These are phyloP conservation scores for Hyles vespertilio DNA, from an alignment of 1,140 invertebrate species.

Conservation along the genomic window DNA sequence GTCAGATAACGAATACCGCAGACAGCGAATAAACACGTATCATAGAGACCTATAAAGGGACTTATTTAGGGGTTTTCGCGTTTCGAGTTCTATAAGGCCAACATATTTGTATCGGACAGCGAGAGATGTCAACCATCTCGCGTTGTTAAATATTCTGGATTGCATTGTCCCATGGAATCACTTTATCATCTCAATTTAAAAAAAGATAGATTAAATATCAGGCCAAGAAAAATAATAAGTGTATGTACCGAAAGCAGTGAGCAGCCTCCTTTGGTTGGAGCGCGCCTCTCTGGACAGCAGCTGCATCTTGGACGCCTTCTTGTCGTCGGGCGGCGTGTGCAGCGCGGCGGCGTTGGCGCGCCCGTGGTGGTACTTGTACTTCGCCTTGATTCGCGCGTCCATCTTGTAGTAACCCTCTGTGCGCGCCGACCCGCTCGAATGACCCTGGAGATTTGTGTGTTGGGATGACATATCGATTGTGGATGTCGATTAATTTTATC, in stretches of 20 bases:
- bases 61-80: too few species aligned
- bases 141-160: too few species aligned
- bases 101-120: too few species aligned
- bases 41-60: too few species aligned
- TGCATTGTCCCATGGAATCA: too few species aligned
- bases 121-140: too few species aligned
- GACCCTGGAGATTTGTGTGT: conserved; percentile 68
- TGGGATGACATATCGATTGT: too few species aligned
- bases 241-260: conserved; percentile 88
- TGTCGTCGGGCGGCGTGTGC: conserved; percentile 84
- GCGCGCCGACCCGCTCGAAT: conserved; percentile 89
- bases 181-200: background rate
- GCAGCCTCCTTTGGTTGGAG: conserved; percentile 93
- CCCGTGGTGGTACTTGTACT: conserved; percentile 91
- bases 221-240: background rate
- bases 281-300: conserved; percentile 91
- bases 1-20: too few species aligned
- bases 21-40: too few species aligned
- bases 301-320: conserved; percentile 85
- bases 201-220: background rate
- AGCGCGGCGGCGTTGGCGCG: conserved; percentile 75
- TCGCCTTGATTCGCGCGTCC: conserved; percentile 90
- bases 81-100: too few species aligned
- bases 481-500: too few species aligned
- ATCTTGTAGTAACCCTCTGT: conserved; percentile 98